A percentile compares a stretch with the other conserved stretches of the same genome.
phyloP scores from a whole-genome alignment of 1,140 invertebrate genomes.

The Anastrepha obliqua region DNA sequence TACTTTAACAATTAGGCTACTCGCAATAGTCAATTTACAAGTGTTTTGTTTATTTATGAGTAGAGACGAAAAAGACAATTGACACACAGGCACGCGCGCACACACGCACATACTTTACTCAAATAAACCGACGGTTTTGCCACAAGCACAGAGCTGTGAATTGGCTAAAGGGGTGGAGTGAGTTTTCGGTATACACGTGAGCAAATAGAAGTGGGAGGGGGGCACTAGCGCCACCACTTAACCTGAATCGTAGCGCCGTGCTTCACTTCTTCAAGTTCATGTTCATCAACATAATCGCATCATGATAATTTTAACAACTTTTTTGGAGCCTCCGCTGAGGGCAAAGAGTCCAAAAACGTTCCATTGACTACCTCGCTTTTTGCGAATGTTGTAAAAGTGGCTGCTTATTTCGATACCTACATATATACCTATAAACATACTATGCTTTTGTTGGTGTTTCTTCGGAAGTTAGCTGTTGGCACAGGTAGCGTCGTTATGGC shows the following conservation, averaged over 20 bases:
- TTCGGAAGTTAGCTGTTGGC: neutral
- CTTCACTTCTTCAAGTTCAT: slow-evolving; percentile 12
- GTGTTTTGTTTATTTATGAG: slow-evolving; percentile 5
- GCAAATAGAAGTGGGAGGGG: neutral
- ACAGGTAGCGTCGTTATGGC: neutral
- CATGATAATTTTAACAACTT: slow-evolving; percentile 29
- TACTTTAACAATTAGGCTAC: neutral
- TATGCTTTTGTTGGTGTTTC: neutral
- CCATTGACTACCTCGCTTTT: too few relatives aligned
- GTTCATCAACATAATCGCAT: slow-evolving; percentile 33
- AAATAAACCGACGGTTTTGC: neutral
- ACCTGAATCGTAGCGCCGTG: neutral
- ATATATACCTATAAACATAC: neutral
- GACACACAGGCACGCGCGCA: neutral
- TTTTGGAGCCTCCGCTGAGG: neutral
- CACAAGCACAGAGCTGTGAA: neutral
- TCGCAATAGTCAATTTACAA: neutral
- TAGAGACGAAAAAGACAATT: neutral
- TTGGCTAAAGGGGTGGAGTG: neutral
- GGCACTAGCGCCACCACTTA: neutral
- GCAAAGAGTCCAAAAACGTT: neutral
- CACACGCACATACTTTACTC: neutral
- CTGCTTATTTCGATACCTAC: too few relatives aligned
- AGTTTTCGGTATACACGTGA: neutral
- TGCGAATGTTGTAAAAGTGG: too few relatives aligned